A percentile compares a stretch with the other conserved stretches of the same genome.
Evolutionary conservation across 2,888 invertebrate genomes (phyloP).

Genomic region (Phrixothrix hirtus): DNA sequence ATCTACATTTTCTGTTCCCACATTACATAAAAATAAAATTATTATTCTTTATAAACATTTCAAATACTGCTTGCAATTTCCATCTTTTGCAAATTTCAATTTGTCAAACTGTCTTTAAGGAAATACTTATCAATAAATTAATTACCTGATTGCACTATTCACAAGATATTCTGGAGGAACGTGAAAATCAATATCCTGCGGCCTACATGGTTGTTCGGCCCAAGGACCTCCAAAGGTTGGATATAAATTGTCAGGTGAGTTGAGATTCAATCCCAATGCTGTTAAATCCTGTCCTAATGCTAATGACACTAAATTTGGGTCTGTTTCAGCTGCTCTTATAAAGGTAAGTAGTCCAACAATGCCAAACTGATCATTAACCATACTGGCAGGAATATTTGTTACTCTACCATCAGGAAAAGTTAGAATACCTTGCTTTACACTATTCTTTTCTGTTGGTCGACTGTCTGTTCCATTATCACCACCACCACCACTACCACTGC

Average conservation of each 20-base stretch:
- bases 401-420: constrained; percentile 97
- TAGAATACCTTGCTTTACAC: constrained; percentile 73
- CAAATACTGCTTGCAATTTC: background rate
- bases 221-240: constrained; percentile 99
- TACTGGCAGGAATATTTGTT: constrained; percentile 96
- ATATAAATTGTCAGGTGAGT: constrained; percentile 96
- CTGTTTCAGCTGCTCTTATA: constrained; percentile 96
- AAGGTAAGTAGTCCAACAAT: constrained; percentile 98
- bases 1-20: background rate
- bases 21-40: background rate
- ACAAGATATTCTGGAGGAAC: constrained; percentile 99
- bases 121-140: constrained; percentile 2
- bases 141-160: constrained; percentile 86
- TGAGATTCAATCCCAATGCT: constrained; percentile 95
- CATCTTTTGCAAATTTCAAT: background rate
- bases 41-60: background rate
- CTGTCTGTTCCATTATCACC: constrained; percentile 36
- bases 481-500: constrained; percentile 50
- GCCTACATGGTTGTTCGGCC: constrained; percentile 96
- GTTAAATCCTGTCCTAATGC: constrained; percentile 98
- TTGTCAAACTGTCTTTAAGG: background rate
- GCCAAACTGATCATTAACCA: constrained; percentile 99
- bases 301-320: constrained; percentile 93
- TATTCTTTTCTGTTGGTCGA: constrained; percentile 33
- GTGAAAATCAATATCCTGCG: constrained; percentile 98